Conservation (phyloP, 2,113 vertebrate genomes). For the Rana temporaria region DNA sequence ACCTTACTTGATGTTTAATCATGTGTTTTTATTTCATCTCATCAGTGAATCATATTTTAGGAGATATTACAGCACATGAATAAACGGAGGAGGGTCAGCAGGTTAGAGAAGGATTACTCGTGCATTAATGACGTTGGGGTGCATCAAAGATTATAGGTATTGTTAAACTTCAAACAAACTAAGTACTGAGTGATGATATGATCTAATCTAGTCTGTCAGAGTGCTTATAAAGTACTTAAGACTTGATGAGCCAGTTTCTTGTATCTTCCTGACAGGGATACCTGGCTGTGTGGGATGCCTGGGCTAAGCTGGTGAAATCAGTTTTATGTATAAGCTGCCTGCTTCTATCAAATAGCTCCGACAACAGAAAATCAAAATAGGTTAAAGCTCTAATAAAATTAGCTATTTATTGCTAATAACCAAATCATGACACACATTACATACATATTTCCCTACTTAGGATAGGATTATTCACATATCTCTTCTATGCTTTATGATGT, state of each 20-base stretch:
- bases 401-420: too few relatives aligned
- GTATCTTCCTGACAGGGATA: not conserved
- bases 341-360: too few relatives aligned
- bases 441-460: too few relatives aligned
- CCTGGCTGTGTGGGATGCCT: not conserved
- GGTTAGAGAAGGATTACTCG: conserved; percentile 21
- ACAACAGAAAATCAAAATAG: too few relatives aligned
- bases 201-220: conserved; percentile 19
- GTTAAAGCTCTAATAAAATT: too few relatives aligned
- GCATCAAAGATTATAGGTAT: conserved; percentile 27
- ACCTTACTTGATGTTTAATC: not conserved
- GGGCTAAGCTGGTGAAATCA: not conserved
- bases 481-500: too few relatives aligned
- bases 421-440: too few relatives aligned
- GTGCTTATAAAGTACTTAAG: not conserved
- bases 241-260: conserved; percentile 13
- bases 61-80: conserved; percentile 26
- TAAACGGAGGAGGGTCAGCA: conserved; percentile 1
- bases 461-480: too few relatives aligned
- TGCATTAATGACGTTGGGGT: conserved; percentile 28
- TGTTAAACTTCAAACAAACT: conserved; percentile 22
- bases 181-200: conserved; percentile 4
- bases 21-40: conserved; percentile 12
- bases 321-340: too few relatives aligned
- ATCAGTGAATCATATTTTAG: conserved; percentile 20